Base-by-base conservation (phyloP, 2,797 vertebrate species). In the Sparus aurata region DNA sequence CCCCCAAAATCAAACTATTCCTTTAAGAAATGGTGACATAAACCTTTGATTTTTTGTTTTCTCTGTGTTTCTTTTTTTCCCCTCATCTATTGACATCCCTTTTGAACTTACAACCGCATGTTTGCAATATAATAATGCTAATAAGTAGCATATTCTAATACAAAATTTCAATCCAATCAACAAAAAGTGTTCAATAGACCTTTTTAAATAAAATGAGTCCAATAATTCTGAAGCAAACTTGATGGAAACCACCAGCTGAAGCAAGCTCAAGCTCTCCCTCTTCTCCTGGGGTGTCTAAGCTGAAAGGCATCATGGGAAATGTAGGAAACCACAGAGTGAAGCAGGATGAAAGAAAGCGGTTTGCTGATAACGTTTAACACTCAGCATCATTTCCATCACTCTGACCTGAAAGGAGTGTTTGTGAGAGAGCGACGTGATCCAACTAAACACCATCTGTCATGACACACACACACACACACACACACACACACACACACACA, bases 381-480 rank as follows among this genome's bases (percentile, higher is more conserved):
- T 53, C 38, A 47, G 38, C 25, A 45, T 65, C 17, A 4, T 20
- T 54, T 50, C 34, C 72, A 63, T 18, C 59, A 22, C 54, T 70
- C 18, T 13, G 59, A 79, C 62, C 41, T 43, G 59, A 67, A 70
- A 63, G 50, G 23, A 60, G 13, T 27, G 46, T 73, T 59, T 64
- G 45, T 15, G 49, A 71, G 74, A 60, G 53, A 45, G 61, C 22
- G 67, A 75, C 61, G 23, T 27, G 15, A 63, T 60, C 54, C 52
- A 30, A 57, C 70, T 57, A 30, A 63, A 65, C 73, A 46, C 66
- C 78, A 74, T 84, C 82, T 85, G 75, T 75, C 71, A 27, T 54
- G 41, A 41, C 7, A 68, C 61, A 55, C 70, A 49, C 53, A 68
- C 61, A 55, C 70, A 49, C 53, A 68, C 70, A 62, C 55, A 73